Evolutionary conservation across 2,888 invertebrate species (phyloP).

Genomic region (Zonitis immaculata): DNA sequence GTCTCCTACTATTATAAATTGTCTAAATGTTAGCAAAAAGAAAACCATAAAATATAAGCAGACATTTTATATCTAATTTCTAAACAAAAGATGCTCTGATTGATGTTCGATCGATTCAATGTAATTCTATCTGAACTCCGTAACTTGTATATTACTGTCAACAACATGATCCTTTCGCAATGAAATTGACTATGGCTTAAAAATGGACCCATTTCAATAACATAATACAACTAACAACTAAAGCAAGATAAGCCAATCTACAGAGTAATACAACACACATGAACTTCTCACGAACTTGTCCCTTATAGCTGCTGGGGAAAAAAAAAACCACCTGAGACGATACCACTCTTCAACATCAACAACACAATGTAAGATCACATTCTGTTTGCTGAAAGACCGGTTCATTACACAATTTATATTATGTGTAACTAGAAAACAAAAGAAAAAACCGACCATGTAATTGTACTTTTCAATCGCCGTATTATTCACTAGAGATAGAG

Average conservation of each 20-base stretch:
- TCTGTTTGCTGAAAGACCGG: conserved; percentile 27
- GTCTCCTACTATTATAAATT: no score
- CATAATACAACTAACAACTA: conserved; percentile 26
- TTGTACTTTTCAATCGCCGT: conserved; percentile 23
- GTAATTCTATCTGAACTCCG: no score
- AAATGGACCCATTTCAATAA: no score
- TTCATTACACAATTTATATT: conserved; percentile 33
- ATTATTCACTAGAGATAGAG: not conserved
- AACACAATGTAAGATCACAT: conserved; percentile 16
- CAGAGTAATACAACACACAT: conserved; percentile 34
- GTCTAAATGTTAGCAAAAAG: no score
- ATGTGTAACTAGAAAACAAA: not conserved
- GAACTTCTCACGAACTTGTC: conserved; percentile 38
- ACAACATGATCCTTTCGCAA: no score
- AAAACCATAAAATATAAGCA: no score
- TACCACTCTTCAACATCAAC: conserved; percentile 4
- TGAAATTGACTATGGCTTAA: no score
- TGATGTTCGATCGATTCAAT: no score
- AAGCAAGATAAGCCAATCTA: conserved; percentile 43
- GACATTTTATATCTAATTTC: no score
- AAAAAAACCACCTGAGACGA: conserved; percentile 16
- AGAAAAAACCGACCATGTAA: conserved; percentile 30
- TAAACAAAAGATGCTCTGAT: no score
- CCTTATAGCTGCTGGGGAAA: conserved; percentile 24
- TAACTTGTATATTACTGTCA: no score